phyloP scores from a whole-genome alignment of 2,797 vertebrate species.

The Myripristis jacobus region DNA sequence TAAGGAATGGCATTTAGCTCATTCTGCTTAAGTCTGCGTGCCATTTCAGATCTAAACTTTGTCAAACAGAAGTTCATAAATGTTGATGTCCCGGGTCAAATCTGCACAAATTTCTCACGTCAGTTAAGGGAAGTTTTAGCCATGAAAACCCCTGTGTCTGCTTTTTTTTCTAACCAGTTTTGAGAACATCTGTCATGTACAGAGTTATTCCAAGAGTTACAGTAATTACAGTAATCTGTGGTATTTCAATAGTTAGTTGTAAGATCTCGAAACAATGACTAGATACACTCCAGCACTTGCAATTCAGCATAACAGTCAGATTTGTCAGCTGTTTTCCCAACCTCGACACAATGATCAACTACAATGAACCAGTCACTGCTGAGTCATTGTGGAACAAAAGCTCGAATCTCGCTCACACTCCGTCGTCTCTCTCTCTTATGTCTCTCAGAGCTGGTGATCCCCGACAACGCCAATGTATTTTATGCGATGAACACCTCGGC shows the following conservation, averaged over 20 bases:
- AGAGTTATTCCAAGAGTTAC: neutral
- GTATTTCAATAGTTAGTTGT: neutral
- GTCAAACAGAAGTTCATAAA: too few species aligned
- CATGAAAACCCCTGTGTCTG: too few species aligned
- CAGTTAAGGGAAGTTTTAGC: too few species aligned
- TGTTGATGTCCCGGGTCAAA: too few species aligned
- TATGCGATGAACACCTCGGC: conserved; percentile 96
- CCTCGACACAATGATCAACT: neutral
- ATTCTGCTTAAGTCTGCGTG: too few species aligned
- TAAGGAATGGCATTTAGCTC: too few species aligned
- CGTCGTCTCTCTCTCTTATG: neutral
- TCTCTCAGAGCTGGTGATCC: conserved; percentile 90
- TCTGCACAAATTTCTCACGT: too few species aligned
- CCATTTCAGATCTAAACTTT: too few species aligned
- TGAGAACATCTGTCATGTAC: neutral
- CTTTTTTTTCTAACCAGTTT: too few species aligned
- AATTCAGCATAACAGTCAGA: conserved; percentile 11
- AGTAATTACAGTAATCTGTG: conserved; percentile 13
- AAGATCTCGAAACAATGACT: neutral
- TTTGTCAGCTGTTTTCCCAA: conserved; percentile 29
- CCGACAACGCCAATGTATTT: conserved; percentile 92
- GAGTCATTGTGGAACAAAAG: neutral
- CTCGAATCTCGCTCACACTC: neutral
- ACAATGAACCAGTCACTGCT: neutral
- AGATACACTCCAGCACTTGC: neutral